Evolutionary conservation across 2,113 vertebrate genomes (phyloP).

Genomic region (Pterocles gutturalis): DNA sequence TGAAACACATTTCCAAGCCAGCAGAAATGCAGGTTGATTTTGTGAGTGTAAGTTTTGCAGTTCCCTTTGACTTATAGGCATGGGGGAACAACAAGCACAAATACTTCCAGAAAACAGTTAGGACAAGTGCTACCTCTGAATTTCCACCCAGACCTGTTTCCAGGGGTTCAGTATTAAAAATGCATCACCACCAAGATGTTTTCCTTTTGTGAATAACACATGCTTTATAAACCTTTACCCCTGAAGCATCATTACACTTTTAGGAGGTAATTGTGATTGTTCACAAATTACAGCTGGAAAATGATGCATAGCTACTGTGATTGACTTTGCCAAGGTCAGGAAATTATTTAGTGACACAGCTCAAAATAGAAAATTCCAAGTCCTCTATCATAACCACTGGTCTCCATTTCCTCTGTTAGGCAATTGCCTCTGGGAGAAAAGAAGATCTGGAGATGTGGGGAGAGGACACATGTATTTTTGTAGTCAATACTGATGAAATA

Average conservation of each 20-base stretch:
- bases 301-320: constrained; percentile 25
- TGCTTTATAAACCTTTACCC: constrained; percentile 8
- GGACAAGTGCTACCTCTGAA: not conserved
- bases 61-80: not conserved
- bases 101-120: not conserved
- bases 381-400: not conserved
- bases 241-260: not conserved
- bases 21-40: not conserved
- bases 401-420: constrained; percentile 1
- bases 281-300: constrained; percentile 36
- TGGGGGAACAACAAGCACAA: not conserved
- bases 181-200: not conserved
- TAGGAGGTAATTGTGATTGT: not conserved
- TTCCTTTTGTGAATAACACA: not conserved
- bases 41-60: not conserved
- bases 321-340: constrained; percentile 52
- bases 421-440: not conserved
- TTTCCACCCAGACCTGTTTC: not conserved
- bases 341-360: constrained; percentile 1
- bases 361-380: constrained; percentile 35
- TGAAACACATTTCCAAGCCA: not conserved
- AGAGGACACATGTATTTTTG: not conserved
- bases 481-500: constrained; percentile 26
- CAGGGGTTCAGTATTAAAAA: not conserved
- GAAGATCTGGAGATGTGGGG: not conserved